Evolutionary conservation across 2,797 vertebrate species (phyloP).

Genomic region (Setipinna tenuifilis): DNA sequence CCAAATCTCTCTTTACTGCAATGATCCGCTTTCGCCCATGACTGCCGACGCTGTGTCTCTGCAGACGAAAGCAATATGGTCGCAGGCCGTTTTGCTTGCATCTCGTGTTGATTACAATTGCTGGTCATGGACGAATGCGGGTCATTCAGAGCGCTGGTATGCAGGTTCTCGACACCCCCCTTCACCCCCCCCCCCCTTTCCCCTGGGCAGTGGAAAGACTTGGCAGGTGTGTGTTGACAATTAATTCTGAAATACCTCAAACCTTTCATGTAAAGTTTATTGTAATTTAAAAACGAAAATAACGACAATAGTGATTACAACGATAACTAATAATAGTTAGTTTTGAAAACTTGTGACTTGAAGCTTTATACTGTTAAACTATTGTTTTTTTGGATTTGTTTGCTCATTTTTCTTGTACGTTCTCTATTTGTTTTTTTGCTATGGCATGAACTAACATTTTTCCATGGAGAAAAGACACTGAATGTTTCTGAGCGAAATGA

Average conservation of each 20-base stretch:
- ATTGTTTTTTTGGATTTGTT: slow-evolving; percentile 87
- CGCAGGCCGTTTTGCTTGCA: not conserved
- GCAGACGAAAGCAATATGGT: slow-evolving; percentile 18
- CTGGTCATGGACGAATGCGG: not conserved
- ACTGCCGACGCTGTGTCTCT: not conserved
- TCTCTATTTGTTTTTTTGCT: slow-evolving; percentile 78
- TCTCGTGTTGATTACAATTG: not conserved
- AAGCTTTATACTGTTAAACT: slow-evolving; percentile 99
- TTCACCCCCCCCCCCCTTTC: slow-evolving; percentile 68
- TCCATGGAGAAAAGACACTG: slow-evolving; percentile 88
- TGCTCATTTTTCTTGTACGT: slow-evolving; percentile 75
- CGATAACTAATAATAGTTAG: slow-evolving; percentile 94
- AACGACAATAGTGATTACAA: slow-evolving; percentile 76
- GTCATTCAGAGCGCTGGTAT: slow-evolving; percentile 22
- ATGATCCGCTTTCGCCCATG: not conserved
- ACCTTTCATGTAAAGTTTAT: slow-evolving; percentile 99
- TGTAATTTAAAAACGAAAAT: slow-evolving; percentile 88
- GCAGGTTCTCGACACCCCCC: slow-evolving; percentile 54
- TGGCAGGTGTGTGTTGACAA: slow-evolving; percentile 93
- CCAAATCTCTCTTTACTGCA: not conserved
- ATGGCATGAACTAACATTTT: slow-evolving; percentile 79
- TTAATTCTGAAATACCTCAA: slow-evolving; percentile 99
- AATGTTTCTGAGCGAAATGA: slow-evolving; percentile 86
- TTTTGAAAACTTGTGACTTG: slow-evolving; percentile 99
- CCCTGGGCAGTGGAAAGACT: slow-evolving; percentile 75